These are phyloP conservation scores for Dendroctonus valens DNA, from an alignment of 1,140 invertebrate species.

Conservation along the genomic window DNA sequence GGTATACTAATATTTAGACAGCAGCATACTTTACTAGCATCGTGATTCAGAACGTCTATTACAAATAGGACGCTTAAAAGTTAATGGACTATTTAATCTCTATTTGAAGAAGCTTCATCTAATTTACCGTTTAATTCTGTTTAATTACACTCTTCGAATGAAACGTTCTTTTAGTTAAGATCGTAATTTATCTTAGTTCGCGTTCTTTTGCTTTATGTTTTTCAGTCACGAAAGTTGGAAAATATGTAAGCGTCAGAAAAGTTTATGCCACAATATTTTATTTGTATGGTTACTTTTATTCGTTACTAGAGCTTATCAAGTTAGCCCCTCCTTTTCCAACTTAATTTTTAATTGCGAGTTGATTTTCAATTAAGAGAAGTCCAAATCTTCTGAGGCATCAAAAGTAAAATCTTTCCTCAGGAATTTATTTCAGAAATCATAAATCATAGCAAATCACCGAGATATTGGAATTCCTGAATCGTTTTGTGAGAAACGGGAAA, in stretches of 20 bases:
- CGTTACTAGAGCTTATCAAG: too few relatives aligned
- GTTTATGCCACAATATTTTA: too few relatives aligned
- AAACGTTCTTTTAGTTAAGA: constrained; percentile 29
- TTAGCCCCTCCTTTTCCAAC: too few relatives aligned
- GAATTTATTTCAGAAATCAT: constrained; percentile 23
- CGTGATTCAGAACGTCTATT: not conserved
- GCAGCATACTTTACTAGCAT: too few relatives aligned
- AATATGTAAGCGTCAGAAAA: too few relatives aligned
- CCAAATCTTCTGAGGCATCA: too few relatives aligned
- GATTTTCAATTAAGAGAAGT: too few relatives aligned
- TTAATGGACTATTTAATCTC: constrained; percentile 10
- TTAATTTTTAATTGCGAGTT: too few relatives aligned
- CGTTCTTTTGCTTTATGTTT: constrained; percentile 14
- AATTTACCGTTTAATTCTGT: constrained; percentile 29
- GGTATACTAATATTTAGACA: too few relatives aligned
- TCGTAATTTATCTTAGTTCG: constrained; percentile 23
- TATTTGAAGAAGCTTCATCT: constrained; percentile 17
- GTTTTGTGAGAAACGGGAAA: constrained; percentile 46
- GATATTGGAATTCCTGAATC: constrained; percentile 46
- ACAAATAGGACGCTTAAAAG: constrained; percentile 10
- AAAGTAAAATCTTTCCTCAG: too few relatives aligned
- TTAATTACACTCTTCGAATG: constrained; percentile 27
- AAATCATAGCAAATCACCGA: constrained; percentile 47
- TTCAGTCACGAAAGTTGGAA: constrained; percentile 25
- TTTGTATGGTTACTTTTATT: too few relatives aligned